Percentiles rank a stretch among this genome's conserved stretches.
Evolutionary conservation across 2,888 invertebrate genomes (phyloP).

Genomic region (Cynaeus angustus): DNA sequence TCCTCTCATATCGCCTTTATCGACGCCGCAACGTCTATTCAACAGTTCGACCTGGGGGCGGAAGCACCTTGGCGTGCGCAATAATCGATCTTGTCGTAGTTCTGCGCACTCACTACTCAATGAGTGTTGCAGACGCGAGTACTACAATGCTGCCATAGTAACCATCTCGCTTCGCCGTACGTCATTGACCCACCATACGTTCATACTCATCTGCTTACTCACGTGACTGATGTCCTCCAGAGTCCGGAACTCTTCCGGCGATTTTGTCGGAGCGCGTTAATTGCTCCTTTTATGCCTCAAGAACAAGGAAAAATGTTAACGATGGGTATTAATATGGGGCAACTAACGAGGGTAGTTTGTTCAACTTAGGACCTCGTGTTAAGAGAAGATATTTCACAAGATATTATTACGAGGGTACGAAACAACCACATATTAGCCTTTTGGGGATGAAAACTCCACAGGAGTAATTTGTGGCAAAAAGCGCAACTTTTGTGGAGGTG

Average conservation of each 20-base stretch:
- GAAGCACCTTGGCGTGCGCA: slow-evolving; percentile 33
- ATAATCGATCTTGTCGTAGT: slow-evolving; percentile 38
- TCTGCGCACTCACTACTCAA: slow-evolving; percentile 49
- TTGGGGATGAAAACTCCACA: not conserved
- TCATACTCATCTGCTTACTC: slow-evolving; percentile 5
- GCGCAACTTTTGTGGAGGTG: not conserved
- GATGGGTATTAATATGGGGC: slow-evolving; percentile 21
- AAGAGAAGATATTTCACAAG: slow-evolving; percentile 22
- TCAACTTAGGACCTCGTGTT: slow-evolving; percentile 18
- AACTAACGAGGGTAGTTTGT: slow-evolving; percentile 26
- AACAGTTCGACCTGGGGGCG: slow-evolving; percentile 27
- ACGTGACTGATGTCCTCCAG: slow-evolving; percentile 11
- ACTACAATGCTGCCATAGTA: slow-evolving; percentile 47
- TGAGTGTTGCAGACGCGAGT: slow-evolving; percentile 38
- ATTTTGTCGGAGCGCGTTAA: slow-evolving; percentile 12
- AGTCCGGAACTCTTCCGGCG: slow-evolving; percentile 8
- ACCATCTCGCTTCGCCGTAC: slow-evolving; percentile 33
- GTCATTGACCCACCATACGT: slow-evolving; percentile 43
- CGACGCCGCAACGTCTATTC: slow-evolving; percentile 5
- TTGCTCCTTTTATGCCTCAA: slow-evolving; percentile 4
- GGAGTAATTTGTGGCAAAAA: not conserved
- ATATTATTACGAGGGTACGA: not conserved
- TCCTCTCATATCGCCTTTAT: slow-evolving; percentile 9
- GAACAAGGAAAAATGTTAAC: slow-evolving; percentile 28
- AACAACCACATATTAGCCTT: slow-evolving; percentile 6